Evolutionary conservation across 2,113 vertebrate genomes (phyloP), one percentile per base, ranked within the genome.

Genomic region (Eptesicus fuscus): DNA sequence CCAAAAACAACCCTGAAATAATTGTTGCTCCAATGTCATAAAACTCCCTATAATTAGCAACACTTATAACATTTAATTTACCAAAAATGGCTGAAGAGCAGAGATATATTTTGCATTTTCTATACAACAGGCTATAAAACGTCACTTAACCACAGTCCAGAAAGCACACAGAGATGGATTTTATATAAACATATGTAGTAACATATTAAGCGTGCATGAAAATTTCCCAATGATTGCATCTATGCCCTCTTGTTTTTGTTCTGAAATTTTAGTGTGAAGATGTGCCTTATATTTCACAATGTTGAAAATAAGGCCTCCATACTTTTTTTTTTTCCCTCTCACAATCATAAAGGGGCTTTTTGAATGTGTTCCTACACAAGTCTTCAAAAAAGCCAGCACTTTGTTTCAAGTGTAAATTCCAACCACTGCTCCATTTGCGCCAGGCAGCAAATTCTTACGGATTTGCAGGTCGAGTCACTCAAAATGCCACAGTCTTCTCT

Each of bases 121-220:
- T 99, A 99, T 99, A 99, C 99, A 99, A 99, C 99, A 99, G 99
- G 99, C 99, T 99, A 99, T 99, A 99, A 99, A 99, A 99, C 99
- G 99, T 99, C 99, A 99, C 99, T 99, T 99, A 99, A 99, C 99
- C 99, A 99, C 99, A 99, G 99, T 99, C 99, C 99, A 99, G 99
- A 99, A 99, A 99, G 99, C 99, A 99, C 99, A 99, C 99, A 99
- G 99, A 99, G 99, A 99, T 99, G 99, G 99, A 99, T 98, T 99
- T 99, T 99, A 99, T 99, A 99, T 99, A 99, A 99, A 99, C 99
- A 99, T 99, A 99, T 99, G 99, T 99, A 99, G 98, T 99, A 99
- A 99, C 99, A 99, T 99, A 99, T 98, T 99, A 99, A 99, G 99
- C 99, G 99, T 99, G 99, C 99, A 99, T 99, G 99, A 99, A 99